phyloP scores from a whole-genome alignment of 2,113 vertebrate species.

The Murina feae region DNA sequence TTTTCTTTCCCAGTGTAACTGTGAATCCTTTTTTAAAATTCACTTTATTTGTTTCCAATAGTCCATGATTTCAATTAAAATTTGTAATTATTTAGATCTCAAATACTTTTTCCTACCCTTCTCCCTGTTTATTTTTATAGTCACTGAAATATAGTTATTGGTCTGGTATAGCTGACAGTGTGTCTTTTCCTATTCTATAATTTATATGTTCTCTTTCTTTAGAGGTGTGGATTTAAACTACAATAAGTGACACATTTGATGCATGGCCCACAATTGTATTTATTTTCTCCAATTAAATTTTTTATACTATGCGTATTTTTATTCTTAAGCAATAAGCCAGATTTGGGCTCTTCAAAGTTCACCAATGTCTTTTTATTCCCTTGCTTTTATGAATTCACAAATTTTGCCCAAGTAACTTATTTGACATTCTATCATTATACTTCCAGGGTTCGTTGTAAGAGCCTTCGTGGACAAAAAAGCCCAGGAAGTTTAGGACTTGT shows the following conservation, averaged over 20 bases:
- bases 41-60: neutral
- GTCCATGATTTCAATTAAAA: neutral
- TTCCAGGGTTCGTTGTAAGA: neutral
- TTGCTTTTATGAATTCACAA: neutral
- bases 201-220: neutral
- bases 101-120: neutral
- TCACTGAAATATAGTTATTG: neutral
- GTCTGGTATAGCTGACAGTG: neutral
- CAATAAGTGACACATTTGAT: neutral
- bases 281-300: neutral
- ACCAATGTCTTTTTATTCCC: neutral
- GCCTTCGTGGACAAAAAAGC: neutral
- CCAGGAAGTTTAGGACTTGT: neutral
- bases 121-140: neutral
- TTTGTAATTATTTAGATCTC: neutral
- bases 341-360: neutral
- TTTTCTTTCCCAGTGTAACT: neutral
- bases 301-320: neutral
- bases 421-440: neutral
- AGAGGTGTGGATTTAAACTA: neutral
- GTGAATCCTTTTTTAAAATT: constrained; percentile 22
- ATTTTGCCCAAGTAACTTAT: neutral
- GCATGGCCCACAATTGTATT: neutral
- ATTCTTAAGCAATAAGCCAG: neutral
- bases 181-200: neutral